Evolutionary conservation across 2,797 vertebrate species (phyloP).

Genomic region (Pogoniulus pusillus): DNA sequence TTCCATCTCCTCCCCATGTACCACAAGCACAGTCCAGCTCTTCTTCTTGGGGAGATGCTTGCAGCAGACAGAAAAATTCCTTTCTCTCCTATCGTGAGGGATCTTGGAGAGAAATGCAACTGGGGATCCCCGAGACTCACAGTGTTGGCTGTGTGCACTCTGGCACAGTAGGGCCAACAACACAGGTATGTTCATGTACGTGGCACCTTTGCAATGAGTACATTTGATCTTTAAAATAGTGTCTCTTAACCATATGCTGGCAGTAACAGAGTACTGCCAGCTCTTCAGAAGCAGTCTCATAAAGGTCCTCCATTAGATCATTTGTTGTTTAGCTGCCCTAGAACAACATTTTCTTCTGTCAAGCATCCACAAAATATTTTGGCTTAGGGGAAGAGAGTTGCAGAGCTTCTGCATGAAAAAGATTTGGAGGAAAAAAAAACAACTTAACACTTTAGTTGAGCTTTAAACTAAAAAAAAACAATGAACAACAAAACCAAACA

Average conservation of each 20-base stretch:
- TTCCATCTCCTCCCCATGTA: background rate
- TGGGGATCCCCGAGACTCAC: background rate
- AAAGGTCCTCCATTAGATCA: background rate
- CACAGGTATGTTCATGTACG: background rate
- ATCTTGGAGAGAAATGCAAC: no score
- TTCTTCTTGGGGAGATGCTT: background rate
- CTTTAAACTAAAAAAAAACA: background rate
- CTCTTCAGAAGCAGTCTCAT: background rate
- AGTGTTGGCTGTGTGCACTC: fast-evolving
- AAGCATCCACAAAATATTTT: background rate
- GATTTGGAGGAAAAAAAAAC: background rate
- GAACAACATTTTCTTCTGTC: background rate
- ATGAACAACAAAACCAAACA: no score
- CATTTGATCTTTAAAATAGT: background rate
- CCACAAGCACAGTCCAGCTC: fast-evolving
- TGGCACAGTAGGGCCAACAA: background rate
- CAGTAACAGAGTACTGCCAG: background rate
- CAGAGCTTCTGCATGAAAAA: background rate
- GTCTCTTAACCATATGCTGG: background rate
- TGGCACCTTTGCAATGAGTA: background rate
- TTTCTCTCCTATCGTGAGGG: background rate
- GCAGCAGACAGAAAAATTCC: background rate
- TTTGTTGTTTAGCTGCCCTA: background rate
- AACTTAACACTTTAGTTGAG: background rate
- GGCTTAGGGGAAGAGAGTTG: background rate